Evolutionary conservation across 1,140 invertebrate species (phyloP).

Genomic region (Anagrus nilaparvatae): DNA sequence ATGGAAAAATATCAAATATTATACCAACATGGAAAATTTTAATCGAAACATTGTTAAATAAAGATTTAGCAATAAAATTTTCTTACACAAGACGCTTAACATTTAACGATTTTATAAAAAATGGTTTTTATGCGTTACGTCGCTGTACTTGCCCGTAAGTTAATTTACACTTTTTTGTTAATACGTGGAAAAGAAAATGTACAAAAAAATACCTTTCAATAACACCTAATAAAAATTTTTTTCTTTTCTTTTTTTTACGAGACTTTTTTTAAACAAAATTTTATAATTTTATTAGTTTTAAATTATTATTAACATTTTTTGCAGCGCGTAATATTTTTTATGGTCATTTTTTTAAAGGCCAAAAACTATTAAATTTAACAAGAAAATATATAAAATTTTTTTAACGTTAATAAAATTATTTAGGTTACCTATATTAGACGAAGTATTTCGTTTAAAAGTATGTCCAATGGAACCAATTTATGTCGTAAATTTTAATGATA

Average conservation of each 20-base stretch:
- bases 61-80: conserved; percentile 46
- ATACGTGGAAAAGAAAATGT: background rate
- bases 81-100: conserved; percentile 44
- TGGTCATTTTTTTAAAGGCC: too few relatives aligned
- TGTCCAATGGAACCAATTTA: conserved; percentile 31
- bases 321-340: too few relatives aligned
- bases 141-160: conserved; percentile 27
- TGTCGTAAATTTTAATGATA: conserved; percentile 25
- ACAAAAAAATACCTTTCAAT: too few relatives aligned
- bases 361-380: too few relatives aligned
- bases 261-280: too few relatives aligned
- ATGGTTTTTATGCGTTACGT: conserved; percentile 35
- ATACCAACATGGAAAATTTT: conserved; percentile 44
- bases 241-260: conserved; percentile 1
- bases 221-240: conserved; percentile 8
- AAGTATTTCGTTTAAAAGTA: conserved; percentile 28
- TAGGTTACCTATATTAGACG: conserved; percentile 33
- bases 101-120: conserved; percentile 42
- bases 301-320: background rate
- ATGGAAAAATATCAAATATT: conserved; percentile 33
- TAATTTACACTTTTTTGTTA: background rate
- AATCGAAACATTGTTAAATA: conserved; percentile 40
- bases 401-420: conserved; percentile 6
- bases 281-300: background rate
- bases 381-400: too few relatives aligned